phyloP scores from a whole-genome alignment of 2,113 vertebrate genomes.

The Ibidorhyncha struthersii region DNA sequence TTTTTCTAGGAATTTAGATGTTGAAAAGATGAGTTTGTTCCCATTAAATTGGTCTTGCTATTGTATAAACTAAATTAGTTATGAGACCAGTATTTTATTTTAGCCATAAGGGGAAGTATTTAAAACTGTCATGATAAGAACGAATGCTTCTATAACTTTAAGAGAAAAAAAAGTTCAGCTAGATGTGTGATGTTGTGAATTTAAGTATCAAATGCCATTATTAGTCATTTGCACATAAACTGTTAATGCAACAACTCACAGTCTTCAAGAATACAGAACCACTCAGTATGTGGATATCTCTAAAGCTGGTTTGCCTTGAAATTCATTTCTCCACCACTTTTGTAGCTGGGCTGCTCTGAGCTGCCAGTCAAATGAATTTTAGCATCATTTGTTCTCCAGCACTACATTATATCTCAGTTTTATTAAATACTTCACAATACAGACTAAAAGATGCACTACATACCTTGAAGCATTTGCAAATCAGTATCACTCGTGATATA shows the following conservation, averaged over 20 bases:
- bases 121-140: neutral
- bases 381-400: neutral
- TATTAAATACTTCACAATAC: neutral
- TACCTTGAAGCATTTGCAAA: neutral
- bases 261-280: neutral
- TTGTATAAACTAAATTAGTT: neutral
- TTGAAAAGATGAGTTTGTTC: neutral
- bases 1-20: neutral
- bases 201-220: neutral
- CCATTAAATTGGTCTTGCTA: neutral
- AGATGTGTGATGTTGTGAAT: neutral
- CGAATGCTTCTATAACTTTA: neutral
- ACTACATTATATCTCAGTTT: neutral
- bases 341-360: neutral
- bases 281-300: rapidly evolving
- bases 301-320: neutral
- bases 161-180: neutral
- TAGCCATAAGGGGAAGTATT: neutral
- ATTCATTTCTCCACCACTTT: neutral
- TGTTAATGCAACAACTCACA: neutral
- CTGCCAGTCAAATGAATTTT: neutral
- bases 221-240: neutral
- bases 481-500: rapidly evolving
- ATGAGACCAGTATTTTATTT: neutral
- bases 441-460: neutral